Percentiles rank a stretch among this genome's conserved stretches.
These are phyloP conservation scores for Fragum whitleyi DNA, from an alignment of 2,888 invertebrate genomes.

Conservation along the genomic window DNA sequence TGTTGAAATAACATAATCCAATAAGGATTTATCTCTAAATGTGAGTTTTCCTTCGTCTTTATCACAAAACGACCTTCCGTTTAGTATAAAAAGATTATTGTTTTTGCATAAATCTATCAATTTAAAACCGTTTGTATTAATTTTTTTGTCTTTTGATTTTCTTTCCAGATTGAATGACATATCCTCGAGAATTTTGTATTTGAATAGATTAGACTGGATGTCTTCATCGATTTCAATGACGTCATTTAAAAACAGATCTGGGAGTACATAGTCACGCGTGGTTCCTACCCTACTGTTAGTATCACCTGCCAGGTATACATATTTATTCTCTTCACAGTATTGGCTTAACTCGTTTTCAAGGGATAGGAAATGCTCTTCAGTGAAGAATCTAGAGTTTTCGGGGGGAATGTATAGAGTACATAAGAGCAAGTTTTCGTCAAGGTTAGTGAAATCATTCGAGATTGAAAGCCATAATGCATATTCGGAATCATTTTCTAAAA, in stretches of 20 bases:
- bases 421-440: conserved; percentile 5
- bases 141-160: conserved; percentile 14
- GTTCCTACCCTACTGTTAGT: conserved; percentile 1
- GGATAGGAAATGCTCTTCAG: conserved; percentile 1
- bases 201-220: background rate
- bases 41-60: conserved; percentile 27
- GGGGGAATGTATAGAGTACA: conserved; percentile 27
- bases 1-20: conserved; percentile 32
- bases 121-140: conserved; percentile 24
- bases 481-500: conserved; percentile 9
- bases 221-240: no score
- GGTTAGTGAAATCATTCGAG: background rate
- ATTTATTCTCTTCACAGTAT: background rate
- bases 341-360: conserved; percentile 19
- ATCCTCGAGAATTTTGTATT: conserved; percentile 1
- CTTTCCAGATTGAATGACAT: conserved; percentile 6
- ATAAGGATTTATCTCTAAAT: conserved; percentile 28
- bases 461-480: conserved; percentile 28
- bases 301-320: conserved; percentile 23
- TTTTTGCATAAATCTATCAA: conserved; percentile 29
- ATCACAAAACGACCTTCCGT: conserved; percentile 27
- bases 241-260: background rate
- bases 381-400: conserved; percentile 27
- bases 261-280: background rate
- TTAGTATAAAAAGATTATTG: conserved; percentile 35